Base-by-base conservation (phyloP, 2,888 invertebrate genomes). In the Rugalucina vietnamica region DNA sequence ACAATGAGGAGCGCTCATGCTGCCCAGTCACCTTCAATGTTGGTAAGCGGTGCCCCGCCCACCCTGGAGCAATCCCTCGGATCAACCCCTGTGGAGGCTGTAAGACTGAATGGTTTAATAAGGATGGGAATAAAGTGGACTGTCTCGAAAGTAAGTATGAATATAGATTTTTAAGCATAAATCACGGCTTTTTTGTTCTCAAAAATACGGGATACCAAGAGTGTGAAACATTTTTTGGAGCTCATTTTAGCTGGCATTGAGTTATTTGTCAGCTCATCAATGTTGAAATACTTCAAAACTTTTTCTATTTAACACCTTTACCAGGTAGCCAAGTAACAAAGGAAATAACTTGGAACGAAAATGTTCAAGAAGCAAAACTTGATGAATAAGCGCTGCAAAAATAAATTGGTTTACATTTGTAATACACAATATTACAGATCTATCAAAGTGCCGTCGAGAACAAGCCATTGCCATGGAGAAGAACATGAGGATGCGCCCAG, bases 51-150 rank as follows among this genome's bases (percentile, higher is more conserved):
- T 86, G 86, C 70, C 37, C 60, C 1, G 75, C 73, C 37, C 74
- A 82, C 43, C 69, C n/a, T 12, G 71, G 82, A 21, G 86, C 86
- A 0, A 69, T 75, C 2, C 75, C 75, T 32, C 36, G 72, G 14
- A 72, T 81, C 36, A 80, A 86, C 39, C 75, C 86, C 0, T 86
- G 86, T 65, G 86, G 86, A 0, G 74, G 50, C 2, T 86, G 86
- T 36, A 37, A 27, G 3, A 76, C 70, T 29, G 80, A 86, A 39
- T 86, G 82, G 50, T 86, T 73, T 57, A 54, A 80, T 54, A 29
- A 32, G 3, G 50, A 70, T 8, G 79, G 73, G 12, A 29, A 71
- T 10, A 73, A 69, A 10, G 82, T 81, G 29, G 39, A 86, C 65
- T 86, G 86, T 36, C 24, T 21, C 21, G 57, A 74, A 39, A 81